Evolutionary conservation across 2,888 invertebrate genomes (phyloP).

Genomic region (Panopea generosa): DNA sequence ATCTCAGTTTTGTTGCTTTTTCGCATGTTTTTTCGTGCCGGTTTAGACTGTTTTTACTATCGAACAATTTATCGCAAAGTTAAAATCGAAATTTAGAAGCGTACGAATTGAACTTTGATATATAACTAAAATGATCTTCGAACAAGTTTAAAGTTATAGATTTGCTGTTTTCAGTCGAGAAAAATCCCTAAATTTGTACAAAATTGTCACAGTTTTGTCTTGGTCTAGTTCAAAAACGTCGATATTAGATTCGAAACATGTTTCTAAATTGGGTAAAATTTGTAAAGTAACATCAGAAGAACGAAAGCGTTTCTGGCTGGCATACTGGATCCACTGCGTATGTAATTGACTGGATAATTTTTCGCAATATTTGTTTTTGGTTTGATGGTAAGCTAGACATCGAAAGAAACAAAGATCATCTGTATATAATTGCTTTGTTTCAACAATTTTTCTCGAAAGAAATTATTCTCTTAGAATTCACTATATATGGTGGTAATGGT

Average conservation of each 20-base stretch:
- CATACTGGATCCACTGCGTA: background rate
- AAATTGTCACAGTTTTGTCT: slow-evolving; percentile 10
- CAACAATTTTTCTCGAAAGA: slow-evolving; percentile 6
- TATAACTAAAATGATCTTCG: background rate
- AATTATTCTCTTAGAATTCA: slow-evolving; percentile 10
- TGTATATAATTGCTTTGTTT: background rate
- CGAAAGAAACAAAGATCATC: slow-evolving; percentile 20
- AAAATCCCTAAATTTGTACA: slow-evolving; percentile 12
- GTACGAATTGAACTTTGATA: background rate
- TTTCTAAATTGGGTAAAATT: slow-evolving; percentile 12
- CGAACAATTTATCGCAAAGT: background rate
- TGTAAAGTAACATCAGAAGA: slow-evolving; percentile 3
- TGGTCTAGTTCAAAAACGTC: slow-evolving; percentile 11
- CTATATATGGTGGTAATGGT: slow-evolving; percentile 7
- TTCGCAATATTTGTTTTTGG: slow-evolving; percentile 7
- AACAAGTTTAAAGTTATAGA: background rate
- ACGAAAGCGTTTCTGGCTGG: background rate
- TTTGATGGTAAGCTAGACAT: slow-evolving; percentile 14
- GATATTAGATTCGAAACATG: slow-evolving; percentile 11
- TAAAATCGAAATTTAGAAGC: background rate
- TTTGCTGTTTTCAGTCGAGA: slow-evolving; percentile 1
- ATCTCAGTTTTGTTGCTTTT: background rate
- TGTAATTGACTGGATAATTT: background rate
- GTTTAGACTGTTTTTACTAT: background rate
- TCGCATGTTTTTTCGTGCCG: slow-evolving; percentile 4